Evolutionary conservation across 2,113 vertebrate genomes (phyloP).

Genomic region (Oceanites oceanicus): DNA sequence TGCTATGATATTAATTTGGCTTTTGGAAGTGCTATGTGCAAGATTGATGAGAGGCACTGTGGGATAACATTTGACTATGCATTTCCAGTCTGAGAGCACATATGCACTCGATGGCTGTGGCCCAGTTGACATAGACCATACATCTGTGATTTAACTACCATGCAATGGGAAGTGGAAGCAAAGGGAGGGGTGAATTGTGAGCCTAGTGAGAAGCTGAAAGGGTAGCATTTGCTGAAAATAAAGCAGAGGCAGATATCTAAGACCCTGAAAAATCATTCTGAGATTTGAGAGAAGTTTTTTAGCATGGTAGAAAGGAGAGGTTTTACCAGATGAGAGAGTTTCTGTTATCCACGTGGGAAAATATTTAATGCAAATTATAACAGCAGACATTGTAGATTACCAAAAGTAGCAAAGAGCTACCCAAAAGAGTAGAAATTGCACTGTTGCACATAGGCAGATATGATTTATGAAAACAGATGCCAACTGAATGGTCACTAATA

Average conservation of each 20-base stretch:
- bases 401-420: neutral
- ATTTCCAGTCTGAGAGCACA: neutral
- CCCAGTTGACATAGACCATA: neutral
- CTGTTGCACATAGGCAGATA: neutral
- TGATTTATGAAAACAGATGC: neutral
- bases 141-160: neutral
- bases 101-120: accelerated
- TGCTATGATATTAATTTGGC: neutral
- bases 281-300: neutral
- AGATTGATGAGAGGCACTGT: accelerated
- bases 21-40: neutral
- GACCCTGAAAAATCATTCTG: neutral
- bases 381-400: neutral
- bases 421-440: neutral
- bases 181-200: neutral
- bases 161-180: neutral
- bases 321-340: neutral
- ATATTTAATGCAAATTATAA: neutral
- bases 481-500: neutral
- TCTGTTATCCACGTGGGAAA: neutral
- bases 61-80: neutral
- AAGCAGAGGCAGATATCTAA: neutral
- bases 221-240: neutral
- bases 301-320: neutral
- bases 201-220: neutral